Evolutionary conservation across 2,888 invertebrate species (phyloP).

Genomic region (Catocala fraxini): DNA sequence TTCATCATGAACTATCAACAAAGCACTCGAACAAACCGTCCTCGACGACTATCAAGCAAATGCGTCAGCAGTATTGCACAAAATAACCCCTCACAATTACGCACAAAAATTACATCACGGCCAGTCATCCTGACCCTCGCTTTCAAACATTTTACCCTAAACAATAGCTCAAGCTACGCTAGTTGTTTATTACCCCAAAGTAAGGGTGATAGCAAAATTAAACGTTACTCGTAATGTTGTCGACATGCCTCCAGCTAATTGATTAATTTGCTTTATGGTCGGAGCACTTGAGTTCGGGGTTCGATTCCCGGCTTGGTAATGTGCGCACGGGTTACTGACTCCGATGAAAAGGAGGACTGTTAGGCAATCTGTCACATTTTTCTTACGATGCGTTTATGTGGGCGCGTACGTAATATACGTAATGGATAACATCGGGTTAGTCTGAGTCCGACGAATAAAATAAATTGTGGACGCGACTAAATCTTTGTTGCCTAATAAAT

Average conservation of each 20-base stretch:
- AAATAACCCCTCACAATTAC: constrained; percentile 72
- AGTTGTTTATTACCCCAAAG: constrained; percentile 60
- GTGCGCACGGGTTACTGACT: constrained; percentile 77
- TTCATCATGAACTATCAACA: constrained; percentile 82
- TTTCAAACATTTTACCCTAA: constrained; percentile 24
- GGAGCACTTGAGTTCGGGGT: constrained; percentile 78
- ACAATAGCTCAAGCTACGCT: constrained; percentile 50
- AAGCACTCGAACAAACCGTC: constrained; percentile 69
- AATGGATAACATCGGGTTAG: constrained; percentile 53
- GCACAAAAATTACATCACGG: constrained; percentile 68
- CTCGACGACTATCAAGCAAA: constrained; percentile 77
- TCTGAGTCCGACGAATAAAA: constrained; percentile 6
- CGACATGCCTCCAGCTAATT: constrained; percentile 87
- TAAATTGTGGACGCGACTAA: not conserved
- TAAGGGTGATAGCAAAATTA: constrained; percentile 76
- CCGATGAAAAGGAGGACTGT: constrained; percentile 74
- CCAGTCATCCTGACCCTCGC: constrained; percentile 55
- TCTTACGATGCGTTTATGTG: constrained; percentile 57
- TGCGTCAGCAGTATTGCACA: constrained; percentile 84
- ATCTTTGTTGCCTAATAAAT: no score
- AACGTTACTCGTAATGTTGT: constrained; percentile 85
- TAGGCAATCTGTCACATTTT: constrained; percentile 86
- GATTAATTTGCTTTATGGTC: constrained; percentile 88
- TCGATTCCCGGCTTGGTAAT: constrained; percentile 78
- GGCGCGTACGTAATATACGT: constrained; percentile 55